Evolutionary conservation across 2,113 vertebrate species (phyloP), one percentile per base, ranked within the genome.

Genomic region (Caranx ignobilis): DNA sequence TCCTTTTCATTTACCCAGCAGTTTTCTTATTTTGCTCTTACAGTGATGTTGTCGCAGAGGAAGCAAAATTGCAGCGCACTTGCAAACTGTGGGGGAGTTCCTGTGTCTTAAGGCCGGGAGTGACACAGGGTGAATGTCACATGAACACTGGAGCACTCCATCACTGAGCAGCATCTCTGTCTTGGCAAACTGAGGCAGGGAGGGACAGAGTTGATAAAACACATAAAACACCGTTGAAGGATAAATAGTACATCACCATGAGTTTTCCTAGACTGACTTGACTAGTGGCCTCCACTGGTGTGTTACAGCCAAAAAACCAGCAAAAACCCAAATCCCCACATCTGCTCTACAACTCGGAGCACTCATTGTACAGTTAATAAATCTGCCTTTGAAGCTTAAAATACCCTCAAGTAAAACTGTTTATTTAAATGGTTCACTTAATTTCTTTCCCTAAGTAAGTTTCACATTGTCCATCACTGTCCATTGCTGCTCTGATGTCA

Each of bases 341-440:
- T 81, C 83, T 88, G 79, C 57, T 77, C 61, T 83, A 61, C 47
- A 70, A 77, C 66, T 68, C 3, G 48, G 65, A 77, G 48, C 34
- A 19, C 71, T 84, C 72, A 65, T 73, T 80, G 60, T 72, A 50
- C 77, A 76, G 66, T 80, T 76, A 86, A 86, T 88, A 92, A 88
- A 92, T 88, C 75, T 79, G 61, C 55, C 56, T 77, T 79, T 84
- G 61, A 89, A 75, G 61, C 39, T 59, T 37, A 74, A 84, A 83
- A 81, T 55, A 73, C 34, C 26, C 69, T 21, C 6, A 52, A 73
- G 71, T 71, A 56, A 78, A 84, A 77, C 32, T 70, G 43, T 50
- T 71, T 54, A 69, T 75, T 84, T 88, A 43, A 83, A 55, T 69
- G 35, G 72, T 84, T 45, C 9, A 26, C 16, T 12, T 64, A 41